Conservation (phyloP, 2,888 invertebrate genomes). For the Ichneumoninae sp. region DNA sequence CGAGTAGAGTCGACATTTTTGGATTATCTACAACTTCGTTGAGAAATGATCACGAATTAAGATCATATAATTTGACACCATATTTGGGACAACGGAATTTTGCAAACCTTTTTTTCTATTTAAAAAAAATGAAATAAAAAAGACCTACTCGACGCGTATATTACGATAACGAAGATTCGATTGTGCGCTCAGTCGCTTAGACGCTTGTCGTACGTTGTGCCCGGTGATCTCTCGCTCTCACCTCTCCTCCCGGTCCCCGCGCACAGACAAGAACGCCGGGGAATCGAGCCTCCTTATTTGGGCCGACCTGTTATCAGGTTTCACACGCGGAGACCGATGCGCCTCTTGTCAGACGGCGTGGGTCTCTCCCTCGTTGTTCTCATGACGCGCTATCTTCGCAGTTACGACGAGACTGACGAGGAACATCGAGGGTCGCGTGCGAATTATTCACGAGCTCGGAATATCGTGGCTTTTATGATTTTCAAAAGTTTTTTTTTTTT, state of each 20-base stretch:
- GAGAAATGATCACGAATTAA: too few species aligned
- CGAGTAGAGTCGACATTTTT: too few species aligned
- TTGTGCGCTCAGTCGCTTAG: background rate
- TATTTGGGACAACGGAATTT: too few species aligned
- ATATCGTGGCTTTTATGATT: background rate
- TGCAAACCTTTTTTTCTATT: too few species aligned
- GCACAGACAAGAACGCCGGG: slow-evolving; percentile 61
- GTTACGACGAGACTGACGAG: background rate
- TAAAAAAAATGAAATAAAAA: too few species aligned
- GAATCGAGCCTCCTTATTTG: slow-evolving; percentile 82
- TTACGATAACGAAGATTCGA: background rate
- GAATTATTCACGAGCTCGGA: background rate
- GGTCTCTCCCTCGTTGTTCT: slow-evolving; percentile 3
- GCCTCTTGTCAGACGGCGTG: slow-evolving; percentile 68
- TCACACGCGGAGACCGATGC: slow-evolving; percentile 78
- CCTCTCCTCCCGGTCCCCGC: slow-evolving; percentile 58
- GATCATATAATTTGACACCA: too few species aligned
- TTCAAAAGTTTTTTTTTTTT: background rate
- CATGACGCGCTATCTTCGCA: background rate
- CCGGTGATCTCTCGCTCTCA: slow-evolving; percentile 56
- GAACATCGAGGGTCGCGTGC: background rate
- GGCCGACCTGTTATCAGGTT: slow-evolving; percentile 84
- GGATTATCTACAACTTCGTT: too few species aligned
- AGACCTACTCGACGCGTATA: too few species aligned
- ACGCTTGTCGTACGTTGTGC: background rate